These are phyloP conservation scores for Crotophaga sulcirostris DNA, from an alignment of 2,113 vertebrate species.

Conservation along the genomic window DNA sequence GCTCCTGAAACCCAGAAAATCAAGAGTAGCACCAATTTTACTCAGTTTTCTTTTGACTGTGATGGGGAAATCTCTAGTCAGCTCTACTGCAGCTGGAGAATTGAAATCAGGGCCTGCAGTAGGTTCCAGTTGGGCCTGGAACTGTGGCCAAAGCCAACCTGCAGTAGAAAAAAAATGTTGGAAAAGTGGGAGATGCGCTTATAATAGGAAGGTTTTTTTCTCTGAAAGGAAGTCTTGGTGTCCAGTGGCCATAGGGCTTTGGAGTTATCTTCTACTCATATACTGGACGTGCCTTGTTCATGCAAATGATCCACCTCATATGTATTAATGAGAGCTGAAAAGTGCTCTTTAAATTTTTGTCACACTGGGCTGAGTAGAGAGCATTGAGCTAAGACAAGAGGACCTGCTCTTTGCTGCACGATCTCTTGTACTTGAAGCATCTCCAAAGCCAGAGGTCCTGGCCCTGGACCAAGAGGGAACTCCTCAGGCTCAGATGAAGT, in stretches of 20 bases:
- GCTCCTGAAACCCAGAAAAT: neutral
- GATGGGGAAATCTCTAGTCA: neutral
- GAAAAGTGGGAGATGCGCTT: neutral
- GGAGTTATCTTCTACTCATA: neutral
- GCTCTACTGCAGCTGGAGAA: neutral
- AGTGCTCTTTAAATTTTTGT: neutral
- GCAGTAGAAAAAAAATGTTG: neutral
- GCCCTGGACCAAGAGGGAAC: neutral
- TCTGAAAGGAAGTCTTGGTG: neutral
- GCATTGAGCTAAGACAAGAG: neutral
- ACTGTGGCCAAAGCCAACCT: neutral
- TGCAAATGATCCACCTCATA: neutral
- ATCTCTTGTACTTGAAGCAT: neutral
- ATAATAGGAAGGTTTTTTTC: neutral
- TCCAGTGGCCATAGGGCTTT: neutral
- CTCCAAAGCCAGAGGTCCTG: neutral
- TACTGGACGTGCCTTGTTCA: neutral
- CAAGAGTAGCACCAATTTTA: neutral
- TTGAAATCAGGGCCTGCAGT: too few relatives aligned
- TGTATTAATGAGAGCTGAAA: neutral
- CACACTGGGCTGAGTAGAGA: neutral
- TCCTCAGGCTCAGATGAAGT: neutral
- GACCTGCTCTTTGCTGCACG: neutral
- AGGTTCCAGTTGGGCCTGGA: neutral
- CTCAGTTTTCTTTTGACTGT: neutral